Base-by-base conservation (phyloP, 2,113 vertebrate species). In the Cheirogaleus medius region DNA sequence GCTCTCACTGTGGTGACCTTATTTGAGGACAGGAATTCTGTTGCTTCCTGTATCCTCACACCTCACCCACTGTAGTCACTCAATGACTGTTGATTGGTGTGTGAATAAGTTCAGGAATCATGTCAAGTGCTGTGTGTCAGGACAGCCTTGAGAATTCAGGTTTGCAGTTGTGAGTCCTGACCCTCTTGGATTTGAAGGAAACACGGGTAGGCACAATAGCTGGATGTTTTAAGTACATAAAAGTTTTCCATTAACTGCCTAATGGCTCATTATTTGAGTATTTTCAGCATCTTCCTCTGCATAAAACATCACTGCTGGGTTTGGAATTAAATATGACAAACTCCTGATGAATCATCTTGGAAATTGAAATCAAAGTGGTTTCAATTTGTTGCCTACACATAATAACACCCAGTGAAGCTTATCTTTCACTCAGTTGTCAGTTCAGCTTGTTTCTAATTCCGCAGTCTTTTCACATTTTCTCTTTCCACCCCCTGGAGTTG, bases 291-390 rank as follows among this genome's bases (percentile, higher is more conserved):
- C 15, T 66, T 81, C 60, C 44, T 74, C 27, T 6, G 29, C 34
- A 44, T 81, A 81, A 85, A 97, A 69, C 66, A 34, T 29, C 52
- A 89, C 18, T 39, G n/a, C 56, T 81, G 92, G 86, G 5, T 13
- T 97, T 92, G 63, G 29, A 88, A 2, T 96, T 95, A 81, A 94
- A 49, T 71, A 27, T 63, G 96, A 54, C 76, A 91, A 15, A 90
- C 1, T 93, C 91, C 11, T 56, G 63, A 81, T 96, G 68, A 37
- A 42, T 93, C 7, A 8, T 47, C 80, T n/a, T 87, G 73, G 71
- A 97, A 90, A 94, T 14, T 76, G 80, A 96, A 91, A 71, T 34
- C 56, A 83, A 71, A 91, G 87, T 93, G 93, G 14, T 95, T 98
- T 96, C 87, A 56, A 3, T 96, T 58, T 37, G 78, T 94, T 32